These are phyloP conservation scores for cat (Felis catus) DNA, from an alignment of 2,113 vertebrate genomes.

Conservation along the genomic window F.catus_Fca126_mat1.0 CM031414.1:7872001-7872500, in stretches of 20 bases:
- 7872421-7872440: too few relatives aligned
- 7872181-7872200: not conserved
- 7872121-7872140: not conserved
- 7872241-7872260: not conserved
- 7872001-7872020: accelerated
- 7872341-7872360: too few relatives aligned
- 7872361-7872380: too few relatives aligned
- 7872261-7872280: not conserved
- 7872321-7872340: too few relatives aligned
- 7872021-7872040: not conserved
- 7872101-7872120: not conserved
- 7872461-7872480: too few relatives aligned
- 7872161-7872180: not conserved
- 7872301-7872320: not conserved
- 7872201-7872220: not conserved
- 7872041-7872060: not conserved
- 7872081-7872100: too few relatives aligned
- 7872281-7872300: not conserved
- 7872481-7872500: too few relatives aligned
- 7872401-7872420: too few relatives aligned
- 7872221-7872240: not conserved
- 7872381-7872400: too few relatives aligned
- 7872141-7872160: not conserved
- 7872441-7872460: too few relatives aligned
- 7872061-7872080: not conserved